Evolutionary conservation across 1,140 invertebrate species (phyloP).

Genomic region (Drosophila ogumai): DNA sequence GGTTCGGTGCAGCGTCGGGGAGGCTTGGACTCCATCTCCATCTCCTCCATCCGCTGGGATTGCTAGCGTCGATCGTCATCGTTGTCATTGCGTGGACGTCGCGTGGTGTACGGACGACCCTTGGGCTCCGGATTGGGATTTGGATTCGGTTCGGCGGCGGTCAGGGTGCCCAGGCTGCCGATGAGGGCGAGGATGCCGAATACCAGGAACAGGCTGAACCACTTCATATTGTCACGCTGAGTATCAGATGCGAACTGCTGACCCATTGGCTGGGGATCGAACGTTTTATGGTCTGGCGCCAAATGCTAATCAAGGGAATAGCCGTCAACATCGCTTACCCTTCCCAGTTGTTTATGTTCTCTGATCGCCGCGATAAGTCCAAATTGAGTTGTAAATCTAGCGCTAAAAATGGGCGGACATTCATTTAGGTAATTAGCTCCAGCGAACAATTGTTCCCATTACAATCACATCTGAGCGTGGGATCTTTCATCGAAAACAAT

Average conservation of each 20-base stretch:
- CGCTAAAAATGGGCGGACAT: constrained; percentile 79
- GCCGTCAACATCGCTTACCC: constrained; percentile 70
- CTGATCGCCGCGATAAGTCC: constrained; percentile 41
- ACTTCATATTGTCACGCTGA: constrained; percentile 64
- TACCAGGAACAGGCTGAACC: constrained; percentile 71
- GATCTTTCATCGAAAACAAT: constrained; percentile 24
- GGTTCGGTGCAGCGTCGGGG: constrained; percentile 54
- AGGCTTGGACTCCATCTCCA: background rate
- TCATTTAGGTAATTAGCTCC: constrained; percentile 69
- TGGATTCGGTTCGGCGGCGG: constrained; percentile 60
- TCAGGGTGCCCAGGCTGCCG: constrained; percentile 57
- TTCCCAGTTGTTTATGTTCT: constrained; percentile 61
- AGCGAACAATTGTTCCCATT: constrained; percentile 49
- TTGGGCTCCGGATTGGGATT: constrained; percentile 71
- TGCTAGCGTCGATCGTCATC: constrained; percentile 75
- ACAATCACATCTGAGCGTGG: constrained; percentile 38
- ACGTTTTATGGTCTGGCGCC: constrained; percentile 47
- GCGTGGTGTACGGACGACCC: constrained; percentile 74
- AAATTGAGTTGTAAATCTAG: constrained; percentile 82
- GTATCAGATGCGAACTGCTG: constrained; percentile 49
- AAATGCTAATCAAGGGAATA: constrained; percentile 66
- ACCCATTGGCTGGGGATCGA: background rate
- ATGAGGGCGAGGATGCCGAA: constrained; percentile 69
- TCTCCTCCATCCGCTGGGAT: constrained; percentile 6
- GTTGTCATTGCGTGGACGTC: constrained; percentile 70